Evolutionary conservation across 2,113 vertebrate genomes (phyloP).

Genomic region (Brachyhypopomus occidentalis): DNA sequence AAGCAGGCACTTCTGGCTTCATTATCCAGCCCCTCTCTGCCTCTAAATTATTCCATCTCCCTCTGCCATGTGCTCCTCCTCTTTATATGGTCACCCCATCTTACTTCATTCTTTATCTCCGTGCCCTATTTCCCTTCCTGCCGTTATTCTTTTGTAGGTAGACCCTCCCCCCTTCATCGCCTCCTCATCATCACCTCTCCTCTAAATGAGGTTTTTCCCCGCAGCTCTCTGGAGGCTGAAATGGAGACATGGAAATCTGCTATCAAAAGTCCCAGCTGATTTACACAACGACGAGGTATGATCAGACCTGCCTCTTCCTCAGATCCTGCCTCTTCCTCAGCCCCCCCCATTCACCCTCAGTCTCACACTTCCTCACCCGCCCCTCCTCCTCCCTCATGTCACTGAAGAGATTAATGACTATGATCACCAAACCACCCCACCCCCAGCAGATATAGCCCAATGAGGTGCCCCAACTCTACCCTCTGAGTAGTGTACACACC

Average conservation of each 20-base stretch:
- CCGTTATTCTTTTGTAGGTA: neutral
- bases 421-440: constrained; percentile 75
- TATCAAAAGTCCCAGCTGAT: constrained; percentile 43
- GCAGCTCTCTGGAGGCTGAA: constrained; percentile 18
- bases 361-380: constrained; percentile 14
- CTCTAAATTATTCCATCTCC: constrained; percentile 30
- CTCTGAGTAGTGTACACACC: constrained; percentile 51
- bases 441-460: constrained; percentile 60
- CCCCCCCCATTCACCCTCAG: constrained; percentile 44
- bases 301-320: constrained; percentile 11
- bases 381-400: constrained; percentile 59
- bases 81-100: constrained; percentile 4
- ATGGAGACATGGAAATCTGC: constrained; percentile 41
- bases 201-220: constrained; percentile 50
- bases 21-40: neutral
- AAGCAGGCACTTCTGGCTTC: constrained; percentile 17
- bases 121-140: neutral
- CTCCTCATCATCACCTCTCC: constrained; percentile 34
- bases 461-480: constrained; percentile 61
- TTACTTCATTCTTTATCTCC: constrained; percentile 17
- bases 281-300: constrained; percentile 28
- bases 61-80: neutral
- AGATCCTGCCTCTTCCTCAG: constrained; percentile 7
- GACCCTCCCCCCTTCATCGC: neutral
- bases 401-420: constrained; percentile 79